Evolutionary conservation across 2,797 vertebrate species (phyloP).

Genomic region (Acanthurus tractus): DNA sequence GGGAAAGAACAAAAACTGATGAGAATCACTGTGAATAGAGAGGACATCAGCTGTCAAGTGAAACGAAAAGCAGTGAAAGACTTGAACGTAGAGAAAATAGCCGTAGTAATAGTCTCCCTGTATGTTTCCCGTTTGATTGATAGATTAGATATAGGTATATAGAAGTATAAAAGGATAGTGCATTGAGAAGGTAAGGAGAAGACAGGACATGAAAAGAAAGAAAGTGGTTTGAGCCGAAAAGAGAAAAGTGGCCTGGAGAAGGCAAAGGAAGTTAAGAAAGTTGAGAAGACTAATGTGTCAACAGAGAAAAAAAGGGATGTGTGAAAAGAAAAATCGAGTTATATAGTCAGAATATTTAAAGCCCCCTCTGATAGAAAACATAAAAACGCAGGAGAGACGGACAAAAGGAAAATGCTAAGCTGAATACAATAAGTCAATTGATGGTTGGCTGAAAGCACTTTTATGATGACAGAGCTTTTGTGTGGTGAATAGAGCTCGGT

Average conservation of each 20-base stretch:
- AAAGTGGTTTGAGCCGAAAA: not conserved
- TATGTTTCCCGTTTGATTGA: slow-evolving; percentile 3
- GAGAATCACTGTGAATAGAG: not conserved
- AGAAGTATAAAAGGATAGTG: not conserved
- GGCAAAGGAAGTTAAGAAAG: slow-evolving; percentile 4
- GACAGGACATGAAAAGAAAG: not conserved
- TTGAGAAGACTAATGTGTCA: not conserved
- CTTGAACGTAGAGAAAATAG: not conserved
- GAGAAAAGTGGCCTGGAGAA: not conserved
- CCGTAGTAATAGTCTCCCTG: not conserved
- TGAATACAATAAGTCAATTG: slow-evolving; percentile 37
- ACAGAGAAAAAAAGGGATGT: not conserved
- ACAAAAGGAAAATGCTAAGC: slow-evolving; percentile 39
- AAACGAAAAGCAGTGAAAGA: too few species aligned
- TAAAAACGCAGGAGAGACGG: slow-evolving; percentile 7
- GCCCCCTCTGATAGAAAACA: not conserved
- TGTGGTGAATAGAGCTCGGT: slow-evolving; percentile 4
- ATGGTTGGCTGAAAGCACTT: slow-evolving; percentile 21
- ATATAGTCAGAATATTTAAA: slow-evolving; percentile 10
- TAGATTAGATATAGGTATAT: slow-evolving; percentile 1
- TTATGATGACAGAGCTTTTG: slow-evolving; percentile 43
- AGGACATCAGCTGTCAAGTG: too few species aligned
- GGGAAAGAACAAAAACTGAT: not conserved
- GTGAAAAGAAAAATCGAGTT: slow-evolving; percentile 5
- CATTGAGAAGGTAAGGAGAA: not conserved